Conservation (phyloP, 2,113 vertebrate genomes). For the Corapipo altera region DNA sequence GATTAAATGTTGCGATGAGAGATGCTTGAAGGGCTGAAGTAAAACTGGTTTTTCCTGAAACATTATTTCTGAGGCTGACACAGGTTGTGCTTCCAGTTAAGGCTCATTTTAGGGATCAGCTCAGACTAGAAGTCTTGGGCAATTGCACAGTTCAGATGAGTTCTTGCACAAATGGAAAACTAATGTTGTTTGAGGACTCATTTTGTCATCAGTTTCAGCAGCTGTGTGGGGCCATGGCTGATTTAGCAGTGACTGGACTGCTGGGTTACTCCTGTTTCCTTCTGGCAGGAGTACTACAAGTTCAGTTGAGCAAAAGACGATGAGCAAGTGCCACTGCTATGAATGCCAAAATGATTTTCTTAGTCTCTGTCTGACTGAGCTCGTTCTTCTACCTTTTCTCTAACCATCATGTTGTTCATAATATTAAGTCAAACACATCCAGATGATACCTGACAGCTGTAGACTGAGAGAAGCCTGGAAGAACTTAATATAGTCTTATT, state of each 20-base stretch:
- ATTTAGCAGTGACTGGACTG: not conserved
- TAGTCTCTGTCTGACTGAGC: not conserved
- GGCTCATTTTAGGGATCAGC: not conserved
- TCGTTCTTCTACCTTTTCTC: not conserved
- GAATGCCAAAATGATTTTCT: not conserved
- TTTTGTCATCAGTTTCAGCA: not conserved
- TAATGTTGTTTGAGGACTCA: not conserved
- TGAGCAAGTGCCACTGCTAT: not conserved
- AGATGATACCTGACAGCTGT: not conserved
- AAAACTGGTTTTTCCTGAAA: not conserved
- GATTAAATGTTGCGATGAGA: not conserved
- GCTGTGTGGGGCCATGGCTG: not conserved
- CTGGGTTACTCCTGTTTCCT: not conserved
- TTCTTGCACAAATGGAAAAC: not conserved
- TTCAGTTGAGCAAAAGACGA: not conserved
- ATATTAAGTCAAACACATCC: not conserved
- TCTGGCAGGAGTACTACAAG: not conserved
- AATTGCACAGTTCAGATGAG: not conserved
- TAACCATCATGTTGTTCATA: not conserved
- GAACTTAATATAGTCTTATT: not conserved
- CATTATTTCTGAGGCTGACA: not conserved
- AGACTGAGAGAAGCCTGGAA: not conserved
- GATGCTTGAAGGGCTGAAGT: not conserved
- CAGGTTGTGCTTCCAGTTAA: not conserved
- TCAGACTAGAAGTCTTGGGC: not conserved